Percentiles rank a stretch among this genome's conserved stretches.
phyloP scores from a whole-genome alignment of 2,888 invertebrate species.

The Phyllotreta striolata region DNA sequence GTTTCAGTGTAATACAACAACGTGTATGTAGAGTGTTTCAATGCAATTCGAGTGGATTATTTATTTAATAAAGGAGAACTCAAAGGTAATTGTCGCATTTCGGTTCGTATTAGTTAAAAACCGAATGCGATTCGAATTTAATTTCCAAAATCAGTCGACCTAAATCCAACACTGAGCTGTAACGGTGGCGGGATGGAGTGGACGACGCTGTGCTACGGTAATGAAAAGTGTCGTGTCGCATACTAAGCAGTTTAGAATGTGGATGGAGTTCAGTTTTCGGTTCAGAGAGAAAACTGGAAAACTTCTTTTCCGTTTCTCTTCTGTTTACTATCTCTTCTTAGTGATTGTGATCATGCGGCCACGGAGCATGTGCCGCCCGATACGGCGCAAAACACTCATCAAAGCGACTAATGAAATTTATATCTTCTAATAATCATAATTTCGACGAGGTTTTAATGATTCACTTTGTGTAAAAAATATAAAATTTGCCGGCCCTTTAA shows the following conservation, averaged over 20 bases:
- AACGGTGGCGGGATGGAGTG: constrained; percentile 52
- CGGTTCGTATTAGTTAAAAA: too few relatives aligned
- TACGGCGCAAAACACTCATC: background rate
- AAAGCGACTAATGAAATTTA: too few relatives aligned
- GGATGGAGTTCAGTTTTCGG: constrained; percentile 19
- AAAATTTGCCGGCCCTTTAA: background rate
- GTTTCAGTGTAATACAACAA: too few relatives aligned
- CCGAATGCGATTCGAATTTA: background rate
- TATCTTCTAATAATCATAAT: background rate
- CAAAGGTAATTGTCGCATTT: too few relatives aligned
- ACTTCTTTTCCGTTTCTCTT: constrained; percentile 21
- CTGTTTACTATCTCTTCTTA: constrained; percentile 19
- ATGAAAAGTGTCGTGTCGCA: constrained; percentile 69
- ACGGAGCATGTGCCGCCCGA: constrained; percentile 11
- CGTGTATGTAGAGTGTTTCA: too few relatives aligned
- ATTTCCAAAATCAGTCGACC: background rate
- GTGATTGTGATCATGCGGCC: constrained; percentile 14
- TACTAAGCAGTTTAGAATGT: constrained; percentile 63
- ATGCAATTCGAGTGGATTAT: too few relatives aligned
- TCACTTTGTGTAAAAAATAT: background rate
- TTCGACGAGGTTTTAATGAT: background rate
- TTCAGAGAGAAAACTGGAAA: constrained; percentile 20
- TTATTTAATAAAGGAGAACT: too few relatives aligned
- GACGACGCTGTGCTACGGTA: constrained; percentile 63
- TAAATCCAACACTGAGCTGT: constrained; percentile 21